Percentiles rank a stretch among this genome's conserved stretches.
Conservation (phyloP, 2,797 vertebrate species). For the Lutjanus campechanus region DNA sequence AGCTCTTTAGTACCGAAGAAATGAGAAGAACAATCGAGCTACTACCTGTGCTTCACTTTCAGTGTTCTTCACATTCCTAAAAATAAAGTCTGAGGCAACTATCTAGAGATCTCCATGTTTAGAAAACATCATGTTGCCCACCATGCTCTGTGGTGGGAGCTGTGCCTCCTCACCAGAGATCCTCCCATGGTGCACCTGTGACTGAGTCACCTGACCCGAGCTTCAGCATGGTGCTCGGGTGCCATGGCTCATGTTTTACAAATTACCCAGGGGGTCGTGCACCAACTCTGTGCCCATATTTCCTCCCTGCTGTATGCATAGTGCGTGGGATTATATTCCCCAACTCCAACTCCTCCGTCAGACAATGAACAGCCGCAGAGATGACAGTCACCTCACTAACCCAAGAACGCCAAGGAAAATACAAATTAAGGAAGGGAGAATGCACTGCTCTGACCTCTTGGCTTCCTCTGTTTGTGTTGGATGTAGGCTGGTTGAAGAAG, state of each 20-base stretch:
- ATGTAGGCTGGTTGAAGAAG: slow-evolving; percentile 30
- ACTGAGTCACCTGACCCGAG: slow-evolving; percentile 79
- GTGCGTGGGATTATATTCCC: slow-evolving; percentile 77
- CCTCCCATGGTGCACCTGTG: slow-evolving; percentile 69
- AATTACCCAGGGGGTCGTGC: slow-evolving; percentile 83
- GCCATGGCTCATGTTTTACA: slow-evolving; percentile 87
- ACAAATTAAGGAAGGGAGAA: slow-evolving; percentile 62
- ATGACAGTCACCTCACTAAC: slow-evolving; percentile 70
- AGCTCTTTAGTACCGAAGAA: not conserved
- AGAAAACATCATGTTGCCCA: slow-evolving; percentile 42
- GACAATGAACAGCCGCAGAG: slow-evolving; percentile 59
- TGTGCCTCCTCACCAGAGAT: slow-evolving; percentile 47
- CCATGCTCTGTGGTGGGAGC: slow-evolving; percentile 31
- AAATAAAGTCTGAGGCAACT: slow-evolving; percentile 42
- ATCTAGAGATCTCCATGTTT: slow-evolving; percentile 50
- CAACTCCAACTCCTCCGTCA: slow-evolving; percentile 52
- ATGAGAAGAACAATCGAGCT: not conserved
- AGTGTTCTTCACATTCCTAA: slow-evolving; percentile 24
- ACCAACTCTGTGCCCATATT: slow-evolving; percentile 83
- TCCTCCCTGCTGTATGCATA: slow-evolving; percentile 83
- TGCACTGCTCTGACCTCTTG: slow-evolving; percentile 45
- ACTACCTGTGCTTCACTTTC: slow-evolving; percentile 22
- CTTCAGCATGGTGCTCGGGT: slow-evolving; percentile 82
- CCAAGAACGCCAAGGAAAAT: slow-evolving; percentile 58
- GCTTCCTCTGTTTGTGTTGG: slow-evolving; percentile 47